Percentiles rank a stretch among this genome's conserved stretches.
These are phyloP conservation scores for Exaiptasia diaphana DNA, from an alignment of 64 coral and sea anemone genomes.

Conservation along the genomic window DNA sequence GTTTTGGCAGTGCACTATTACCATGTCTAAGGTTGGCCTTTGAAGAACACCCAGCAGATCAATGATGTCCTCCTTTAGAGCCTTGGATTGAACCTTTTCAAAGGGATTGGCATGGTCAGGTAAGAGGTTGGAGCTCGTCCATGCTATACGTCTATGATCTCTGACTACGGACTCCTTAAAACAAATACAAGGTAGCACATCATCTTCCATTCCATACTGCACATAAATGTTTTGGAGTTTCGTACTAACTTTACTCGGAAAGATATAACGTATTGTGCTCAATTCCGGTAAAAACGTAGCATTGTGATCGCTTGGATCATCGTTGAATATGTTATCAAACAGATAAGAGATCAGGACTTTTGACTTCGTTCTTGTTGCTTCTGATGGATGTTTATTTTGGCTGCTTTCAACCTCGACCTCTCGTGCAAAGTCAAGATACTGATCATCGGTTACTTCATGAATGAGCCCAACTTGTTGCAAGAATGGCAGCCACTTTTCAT, in stretches of 20 bases:
- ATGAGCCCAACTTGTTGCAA: constrained; percentile 14
- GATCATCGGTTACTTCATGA: not conserved
- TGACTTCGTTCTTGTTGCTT: constrained; percentile 17
- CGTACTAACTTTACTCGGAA: not conserved
- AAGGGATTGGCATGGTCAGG: not conserved
- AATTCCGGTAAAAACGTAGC: not conserved
- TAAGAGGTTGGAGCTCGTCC: constrained; percentile 36
- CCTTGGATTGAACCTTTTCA: too few relatives aligned
- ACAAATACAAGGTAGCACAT: not conserved
- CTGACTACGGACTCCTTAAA: constrained; percentile 15
- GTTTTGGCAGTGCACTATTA: not conserved
- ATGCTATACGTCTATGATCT: not conserved
- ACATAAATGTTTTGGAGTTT: not conserved
- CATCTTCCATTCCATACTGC: not conserved
- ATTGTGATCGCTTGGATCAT: too few relatives aligned
- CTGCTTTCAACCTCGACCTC: constrained; percentile 10
- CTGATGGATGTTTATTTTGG: not conserved
- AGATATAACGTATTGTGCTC: constrained; percentile 10
- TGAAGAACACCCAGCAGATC: not conserved
- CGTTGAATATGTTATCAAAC: not conserved
- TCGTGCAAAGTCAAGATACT: not conserved
- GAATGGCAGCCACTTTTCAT: not conserved
- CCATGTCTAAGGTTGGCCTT: constrained; percentile 9
- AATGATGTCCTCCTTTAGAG: not conserved
- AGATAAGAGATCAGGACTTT: constrained; percentile 5